These are phyloP conservation scores for Pseudocheirus occidentalis DNA, from an alignment of 2,797 vertebrate genomes.

Conservation along the genomic window DNA sequence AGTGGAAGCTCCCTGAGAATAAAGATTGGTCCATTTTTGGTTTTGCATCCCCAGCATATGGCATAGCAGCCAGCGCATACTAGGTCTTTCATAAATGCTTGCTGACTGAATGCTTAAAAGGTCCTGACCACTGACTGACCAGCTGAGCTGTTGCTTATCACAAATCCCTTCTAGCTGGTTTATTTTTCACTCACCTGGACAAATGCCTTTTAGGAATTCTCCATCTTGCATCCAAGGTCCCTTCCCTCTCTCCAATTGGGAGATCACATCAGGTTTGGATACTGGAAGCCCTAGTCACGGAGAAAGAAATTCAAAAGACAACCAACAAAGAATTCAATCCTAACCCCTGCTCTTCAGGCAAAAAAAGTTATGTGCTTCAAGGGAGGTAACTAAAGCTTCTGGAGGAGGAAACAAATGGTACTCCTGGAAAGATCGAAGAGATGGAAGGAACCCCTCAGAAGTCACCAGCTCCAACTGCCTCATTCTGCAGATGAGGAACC, in stretches of 20 bases:
- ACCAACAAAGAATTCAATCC: constrained; percentile 9
- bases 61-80: too few species aligned
- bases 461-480: neutral
- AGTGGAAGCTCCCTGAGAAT: too few species aligned
- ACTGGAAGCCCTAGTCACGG: constrained; percentile 66
- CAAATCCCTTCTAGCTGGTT: neutral
- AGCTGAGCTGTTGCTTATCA: neutral
- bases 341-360: neutral
- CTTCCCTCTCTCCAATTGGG: constrained; percentile 76
- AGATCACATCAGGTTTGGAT: constrained; percentile 76
- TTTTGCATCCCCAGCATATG: neutral
- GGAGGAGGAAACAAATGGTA: neutral
- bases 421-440: neutral
- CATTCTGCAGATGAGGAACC: neutral
- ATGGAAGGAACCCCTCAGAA: neutral
- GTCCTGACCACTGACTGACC: neutral
- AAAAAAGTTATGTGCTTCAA: neutral
- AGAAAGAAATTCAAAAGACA: constrained; percentile 15
- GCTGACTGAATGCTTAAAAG: neutral
- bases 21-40: neutral
- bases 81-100: too few species aligned
- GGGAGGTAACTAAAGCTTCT: constrained; percentile 8
- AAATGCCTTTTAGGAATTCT: constrained; percentile 47
- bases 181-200: constrained; percentile 66
- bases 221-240: constrained; percentile 65